Base-by-base conservation (phyloP, 2,888 invertebrate genomes). In the Microctonus hyperodae region DNA sequence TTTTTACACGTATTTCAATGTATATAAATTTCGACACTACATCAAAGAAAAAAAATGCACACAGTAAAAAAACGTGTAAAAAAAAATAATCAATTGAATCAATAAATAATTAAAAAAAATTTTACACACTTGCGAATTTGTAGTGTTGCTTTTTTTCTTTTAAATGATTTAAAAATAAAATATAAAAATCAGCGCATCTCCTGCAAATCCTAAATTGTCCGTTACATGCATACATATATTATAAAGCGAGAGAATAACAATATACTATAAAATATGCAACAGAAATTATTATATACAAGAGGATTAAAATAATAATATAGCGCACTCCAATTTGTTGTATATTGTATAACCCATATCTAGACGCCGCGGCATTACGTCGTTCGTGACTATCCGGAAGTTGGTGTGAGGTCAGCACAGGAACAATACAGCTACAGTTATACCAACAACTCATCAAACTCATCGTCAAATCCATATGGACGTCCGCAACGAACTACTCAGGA, bases 311-410 rank as follows among this genome's bases (percentile, higher is more conserved):
- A 40, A 23, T 13, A 13, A 16, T 13, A 48, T 25, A 37, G 59
- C 16, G 59, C 25, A 20, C 31, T 73, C 71, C 70, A 72, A 75
- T 76, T 60, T 28, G 73, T 74, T 81, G 75, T 79, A 77, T 75
- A 37, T 76, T 79, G 72, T 75, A 72, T 79, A 77, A 75, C 76
- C 76, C 77, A 76, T 80, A 74, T 81, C 68, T 81, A 94, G 94
- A 94, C 91, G 87, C 93, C 94, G 80, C 92, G 94, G 85, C 92
- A 93, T 88, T 93, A 93, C 88, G 90, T 93, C 86, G 92, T 93
- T 85, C 90, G 90, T 85, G 92, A 93, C 84, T 89, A 91, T 78
- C 90, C 90, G 70, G 88, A 90, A 53, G 71, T 74, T 69, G 83
- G 83, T 65, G 67, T 81, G 79, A 80, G 83, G 75, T 75, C 82